Conservation (phyloP, 2,113 vertebrate species). For the Oryzias javanicus region DNA sequence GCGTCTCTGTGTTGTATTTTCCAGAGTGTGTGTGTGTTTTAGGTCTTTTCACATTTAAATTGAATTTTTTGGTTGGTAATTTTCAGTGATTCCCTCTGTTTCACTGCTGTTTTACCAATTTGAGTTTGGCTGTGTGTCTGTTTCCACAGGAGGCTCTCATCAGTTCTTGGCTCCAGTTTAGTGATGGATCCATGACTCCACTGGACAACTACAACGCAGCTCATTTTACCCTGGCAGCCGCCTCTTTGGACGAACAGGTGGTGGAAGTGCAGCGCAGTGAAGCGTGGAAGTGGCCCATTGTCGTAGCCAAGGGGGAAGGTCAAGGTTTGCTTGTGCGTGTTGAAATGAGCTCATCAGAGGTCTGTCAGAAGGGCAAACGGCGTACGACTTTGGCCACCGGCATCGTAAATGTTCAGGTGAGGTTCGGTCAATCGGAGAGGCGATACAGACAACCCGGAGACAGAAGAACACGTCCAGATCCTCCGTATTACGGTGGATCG, state of each 20-base stretch:
- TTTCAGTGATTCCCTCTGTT: slow-evolving; percentile 25
- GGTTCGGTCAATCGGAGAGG: slow-evolving; percentile 79
- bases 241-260: slow-evolving; percentile 83
- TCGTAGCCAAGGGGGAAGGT: slow-evolving; percentile 87
- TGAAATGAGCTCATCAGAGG: slow-evolving; percentile 85
- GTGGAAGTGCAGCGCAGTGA: slow-evolving; percentile 71
- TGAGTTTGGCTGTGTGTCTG: slow-evolving; percentile 19
- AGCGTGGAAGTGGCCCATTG: slow-evolving; percentile 77
- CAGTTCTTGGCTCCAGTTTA: slow-evolving; percentile 95
- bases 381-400: slow-evolving; percentile 85
- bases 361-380: slow-evolving; percentile 88
- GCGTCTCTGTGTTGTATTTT: slow-evolving; percentile 21
- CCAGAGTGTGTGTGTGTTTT: neutral
- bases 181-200: slow-evolving; percentile 88
- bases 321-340: slow-evolving; percentile 87
- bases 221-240: slow-evolving; percentile 84
- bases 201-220: slow-evolving; percentile 88
- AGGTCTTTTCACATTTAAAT: slow-evolving; percentile 15
- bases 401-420: slow-evolving; percentile 78
- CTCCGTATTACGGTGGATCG: slow-evolving; percentile 74
- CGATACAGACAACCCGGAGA: slow-evolving; percentile 82
- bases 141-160: slow-evolving; percentile 87
- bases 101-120: slow-evolving; percentile 6
- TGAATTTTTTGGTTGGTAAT: slow-evolving; percentile 26
- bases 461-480: slow-evolving; percentile 77